Evolutionary conservation across 1,140 invertebrate species (phyloP).

Genomic region (Orius insidiosus): DNA sequence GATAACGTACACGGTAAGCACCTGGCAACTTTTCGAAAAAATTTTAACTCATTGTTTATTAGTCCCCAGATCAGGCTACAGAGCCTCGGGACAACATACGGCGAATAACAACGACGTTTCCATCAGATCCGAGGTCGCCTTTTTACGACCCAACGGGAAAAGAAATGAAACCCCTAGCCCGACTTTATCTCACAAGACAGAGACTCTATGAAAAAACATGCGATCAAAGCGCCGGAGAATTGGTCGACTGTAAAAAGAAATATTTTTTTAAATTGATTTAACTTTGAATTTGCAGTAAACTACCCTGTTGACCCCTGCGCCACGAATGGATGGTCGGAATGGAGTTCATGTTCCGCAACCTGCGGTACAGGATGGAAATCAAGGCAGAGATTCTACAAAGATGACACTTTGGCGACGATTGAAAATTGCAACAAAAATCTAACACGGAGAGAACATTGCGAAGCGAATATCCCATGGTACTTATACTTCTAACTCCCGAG

Average conservation of each 20-base stretch:
- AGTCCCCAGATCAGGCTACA: conserved; percentile 67
- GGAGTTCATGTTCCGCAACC: conserved; percentile 30
- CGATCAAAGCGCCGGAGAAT: conserved; percentile 26
- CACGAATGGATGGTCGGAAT: conserved; percentile 29
- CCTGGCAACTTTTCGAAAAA: too few species aligned
- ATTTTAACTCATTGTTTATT: conserved; percentile 6
- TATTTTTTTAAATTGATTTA: not conserved
- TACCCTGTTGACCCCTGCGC: conserved; percentile 24
- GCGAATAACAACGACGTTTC: conserved; percentile 69
- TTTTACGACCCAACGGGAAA: conserved; percentile 61
- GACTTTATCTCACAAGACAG: conserved; percentile 59
- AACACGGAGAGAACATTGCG: conserved; percentile 34
- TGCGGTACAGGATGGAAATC: conserved; percentile 31
- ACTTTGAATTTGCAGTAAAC: conserved; percentile 12
- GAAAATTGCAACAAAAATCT: conserved; percentile 34
- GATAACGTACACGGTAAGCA: conserved; percentile 69
- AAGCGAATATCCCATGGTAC: conserved; percentile 27
- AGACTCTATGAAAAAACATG: conserved; percentile 76
- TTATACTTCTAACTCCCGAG: not conserved
- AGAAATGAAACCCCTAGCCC: conserved; percentile 80
- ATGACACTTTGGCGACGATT: conserved; percentile 23
- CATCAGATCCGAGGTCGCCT: conserved; percentile 68
- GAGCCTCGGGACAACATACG: conserved; percentile 66
- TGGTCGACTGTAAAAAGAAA: conserved; percentile 19
- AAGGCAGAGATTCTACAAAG: conserved; percentile 26